Evolutionary conservation across 2,888 invertebrate species (phyloP), one percentile per base, ranked within the genome.

Genomic region (Tethea ocularis): DNA sequence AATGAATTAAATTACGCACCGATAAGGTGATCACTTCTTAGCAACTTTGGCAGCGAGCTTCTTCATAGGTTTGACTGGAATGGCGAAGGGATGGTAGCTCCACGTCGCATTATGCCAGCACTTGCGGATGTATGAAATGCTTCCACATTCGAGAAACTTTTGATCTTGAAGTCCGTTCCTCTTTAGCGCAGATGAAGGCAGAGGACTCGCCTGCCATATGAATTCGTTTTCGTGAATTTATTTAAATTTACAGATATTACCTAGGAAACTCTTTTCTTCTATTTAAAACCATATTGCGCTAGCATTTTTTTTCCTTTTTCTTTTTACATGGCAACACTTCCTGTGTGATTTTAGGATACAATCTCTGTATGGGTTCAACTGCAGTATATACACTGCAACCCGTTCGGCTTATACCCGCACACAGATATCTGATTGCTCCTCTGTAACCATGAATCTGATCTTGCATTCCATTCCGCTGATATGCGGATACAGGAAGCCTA

Each of bases 131-230:
- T 91, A 73, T 26, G 88, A 80, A 68, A 91, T 77, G 62, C 87
- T 89, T 62, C 92, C 91, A 59, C 86, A 81, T 59, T 91, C 88
- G 62, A 79, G 65, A 67, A 82, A 86, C 64, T 84, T 78, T 71
- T 88, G 88, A 74, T 93, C 92, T 83, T 92, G 92, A 59, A 92
- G 64, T 68, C 92, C 92, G 61, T 92, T 90, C 62, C 91, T 77
- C 69, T 85, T 92, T 68, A 92, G 67, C 46, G 90, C 89, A 68
- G 89, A 87, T 55, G 89, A 85, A 60, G 92, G 91, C 65, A 93
- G 74, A 52, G 77, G 79, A 60, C 77, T 75, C 56, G 89, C 89
- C 91, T 92, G 91, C 60, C 74, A 77, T 74, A 72, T 64, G 33
- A 33, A 33, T 33, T 33, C 33, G 66, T 63, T 57, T 63, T 60